These are phyloP conservation scores for Araneus ventricosus DNA, from an alignment of 1,140 invertebrate genomes.

Conservation along the genomic window DNA sequence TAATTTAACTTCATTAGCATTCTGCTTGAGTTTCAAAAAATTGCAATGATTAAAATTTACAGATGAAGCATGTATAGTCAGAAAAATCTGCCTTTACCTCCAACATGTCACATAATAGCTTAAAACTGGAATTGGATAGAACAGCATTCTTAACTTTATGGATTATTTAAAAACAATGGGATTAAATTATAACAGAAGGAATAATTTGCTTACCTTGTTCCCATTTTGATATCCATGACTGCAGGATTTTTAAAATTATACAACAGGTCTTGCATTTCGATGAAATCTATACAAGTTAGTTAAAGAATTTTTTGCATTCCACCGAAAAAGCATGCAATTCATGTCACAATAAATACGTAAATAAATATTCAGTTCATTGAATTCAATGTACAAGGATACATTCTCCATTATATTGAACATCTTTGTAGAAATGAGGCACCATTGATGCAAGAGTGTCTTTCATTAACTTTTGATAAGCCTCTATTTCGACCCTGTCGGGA, in stretches of 20 bases:
- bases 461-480: constrained; percentile 90
- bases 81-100: too few species aligned
- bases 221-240: constrained; percentile 97
- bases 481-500: constrained; percentile 82
- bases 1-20: too few species aligned
- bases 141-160: background rate
- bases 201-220: constrained; percentile 83
- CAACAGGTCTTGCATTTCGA: constrained; percentile 93
- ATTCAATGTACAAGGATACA: constrained; percentile 81
- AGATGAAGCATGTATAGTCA: too few species aligned
- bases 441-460: constrained; percentile 88
- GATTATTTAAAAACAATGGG: background rate
- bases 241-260: constrained; percentile 91
- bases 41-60: too few species aligned
- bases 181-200: background rate
- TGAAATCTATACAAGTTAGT: constrained; percentile 83
- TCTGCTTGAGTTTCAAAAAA: too few species aligned
- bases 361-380: background rate
- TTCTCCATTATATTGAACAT: constrained; percentile 92
- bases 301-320: constrained; percentile 3
- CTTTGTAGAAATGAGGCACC: constrained; percentile 92
- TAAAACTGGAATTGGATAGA: too few species aligned
- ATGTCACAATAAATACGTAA: background rate
- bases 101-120: too few species aligned
- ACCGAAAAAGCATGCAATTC: background rate